These are phyloP conservation scores for Hippasteria phrygiana DNA, from an alignment of 53 echinoderm and acorn worm genomes.

Conservation along the genomic window DNA sequence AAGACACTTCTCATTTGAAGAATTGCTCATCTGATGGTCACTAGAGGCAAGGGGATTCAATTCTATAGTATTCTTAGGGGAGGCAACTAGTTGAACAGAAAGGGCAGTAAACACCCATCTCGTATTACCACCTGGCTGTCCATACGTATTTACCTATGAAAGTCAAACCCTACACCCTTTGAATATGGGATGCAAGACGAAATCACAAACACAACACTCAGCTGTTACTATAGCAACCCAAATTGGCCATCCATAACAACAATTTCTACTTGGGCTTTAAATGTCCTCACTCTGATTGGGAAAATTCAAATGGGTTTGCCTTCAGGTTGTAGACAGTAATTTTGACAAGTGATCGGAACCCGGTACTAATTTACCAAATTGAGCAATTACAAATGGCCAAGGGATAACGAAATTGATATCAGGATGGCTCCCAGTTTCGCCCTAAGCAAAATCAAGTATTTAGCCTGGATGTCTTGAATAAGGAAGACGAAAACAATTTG, in stretches of 20 bases:
- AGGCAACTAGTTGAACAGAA: background rate
- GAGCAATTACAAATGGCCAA: background rate
- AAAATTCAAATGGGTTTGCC: conserved; percentile 7
- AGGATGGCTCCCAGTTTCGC: background rate
- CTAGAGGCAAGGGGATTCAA: no score
- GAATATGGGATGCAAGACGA: background rate
- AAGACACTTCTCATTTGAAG: no score
- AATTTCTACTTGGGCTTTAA: background rate
- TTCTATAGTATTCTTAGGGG: no score
- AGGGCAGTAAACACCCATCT: conserved; percentile 6
- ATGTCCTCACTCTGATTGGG: background rate
- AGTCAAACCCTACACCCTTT: background rate
- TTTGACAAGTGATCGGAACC: background rate
- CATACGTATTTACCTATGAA: background rate
- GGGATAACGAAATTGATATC: background rate
- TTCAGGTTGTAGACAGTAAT: background rate
- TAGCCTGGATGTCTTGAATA: background rate
- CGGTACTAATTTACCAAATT: background rate
- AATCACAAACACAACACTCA: background rate
- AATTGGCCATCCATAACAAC: conserved; percentile 14
- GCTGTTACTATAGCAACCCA: background rate
- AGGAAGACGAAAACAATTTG: no score
- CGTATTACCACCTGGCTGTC: background rate
- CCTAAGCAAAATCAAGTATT: background rate
- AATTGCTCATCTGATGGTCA: no score